Evolutionary conservation across 2,797 vertebrate genomes (phyloP), one percentile per base, ranked within the genome.

Genomic region (Schizothorax lantsangensis): DNA sequence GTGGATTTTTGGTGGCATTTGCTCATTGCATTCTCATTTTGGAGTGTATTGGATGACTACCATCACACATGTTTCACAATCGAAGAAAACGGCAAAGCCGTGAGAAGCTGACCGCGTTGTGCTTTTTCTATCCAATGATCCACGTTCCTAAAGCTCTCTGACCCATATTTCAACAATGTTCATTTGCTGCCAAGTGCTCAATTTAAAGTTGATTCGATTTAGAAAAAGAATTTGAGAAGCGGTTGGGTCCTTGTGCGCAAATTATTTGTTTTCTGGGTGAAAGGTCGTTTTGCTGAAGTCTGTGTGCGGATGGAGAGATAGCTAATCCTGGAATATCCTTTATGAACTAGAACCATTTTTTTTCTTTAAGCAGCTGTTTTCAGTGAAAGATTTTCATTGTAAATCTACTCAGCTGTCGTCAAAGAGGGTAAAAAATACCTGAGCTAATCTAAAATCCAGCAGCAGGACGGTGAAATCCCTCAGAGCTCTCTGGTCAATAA

Each of bases 341-440:
- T 82, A 69, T 82, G 43, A 77, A 40, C 87, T 82, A 64, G 1
- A 68, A 43, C 71, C 82, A 79, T 82, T 80, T 59, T 45, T 45
- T 19, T 80, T 74, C 86, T 91, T 90, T 90, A 72, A 92, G 91
- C 89, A 90, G 90, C 91, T 91, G 89, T 82, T 90, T 90, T 89
- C 49, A 36, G 72, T 86, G 83, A 89, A 62, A 57, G 83, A 89
- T 83, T 89, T 40, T 81, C 81, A 85, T 45, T 52, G 68, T 88
- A 90, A 88, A 90, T 88, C 77, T 87, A 86, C 79, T 84, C 85
- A 23, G 79, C 49, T 86, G 64, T 77, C 75, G 85, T 88, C 40
- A 84, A 47, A 52, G 81, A 86, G 43, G 45, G 38, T 23, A 43
- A 85, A 71, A 49, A 86, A 88, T 88, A 88, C 17, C 79, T 87